A percentile compares a stretch with the other conserved stretches of the same genome.
phyloP scores from a whole-genome alignment of 1,140 invertebrate genomes.

The Camponotus vicinus region DNA sequence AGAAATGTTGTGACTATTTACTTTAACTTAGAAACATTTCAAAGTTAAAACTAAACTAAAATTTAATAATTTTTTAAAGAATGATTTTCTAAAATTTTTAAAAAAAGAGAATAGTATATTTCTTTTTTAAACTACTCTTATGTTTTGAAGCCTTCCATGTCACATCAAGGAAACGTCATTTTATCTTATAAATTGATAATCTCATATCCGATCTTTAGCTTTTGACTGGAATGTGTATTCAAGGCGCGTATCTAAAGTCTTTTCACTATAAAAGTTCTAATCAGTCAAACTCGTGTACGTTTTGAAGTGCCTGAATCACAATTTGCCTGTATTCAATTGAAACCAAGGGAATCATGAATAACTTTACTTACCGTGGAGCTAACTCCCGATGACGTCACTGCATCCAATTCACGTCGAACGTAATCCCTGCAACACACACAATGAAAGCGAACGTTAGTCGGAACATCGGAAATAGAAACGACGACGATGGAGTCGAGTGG shows the following conservation, averaged over 20 bases:
- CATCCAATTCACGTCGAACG: slow-evolving; percentile 71
- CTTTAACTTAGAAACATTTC: too few relatives aligned
- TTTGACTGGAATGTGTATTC: background rate
- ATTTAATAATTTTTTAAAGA: background rate
- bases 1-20: too few relatives aligned
- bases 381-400: slow-evolving; percentile 69
- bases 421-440: slow-evolving; percentile 72
- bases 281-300: background rate
- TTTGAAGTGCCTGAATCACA: slow-evolving; percentile 14
- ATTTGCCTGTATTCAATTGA: background rate
- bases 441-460: slow-evolving; percentile 57
- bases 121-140: background rate
- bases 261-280: background rate
- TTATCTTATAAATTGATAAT: background rate
- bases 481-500: slow-evolving; percentile 54
- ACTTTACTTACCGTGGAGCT: slow-evolving; percentile 66
- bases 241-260: background rate
- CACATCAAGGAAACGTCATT: background rate
- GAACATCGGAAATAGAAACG: slow-evolving; percentile 51
- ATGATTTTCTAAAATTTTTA: background rate
- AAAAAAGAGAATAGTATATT: background rate
- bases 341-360: slow-evolving; percentile 32
- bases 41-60: too few relatives aligned
- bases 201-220: background rate
- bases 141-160: background rate